These are phyloP conservation scores for Drosophila arizonae DNA, from an alignment of 1,140 invertebrate species.

Conservation along the genomic window DNA sequence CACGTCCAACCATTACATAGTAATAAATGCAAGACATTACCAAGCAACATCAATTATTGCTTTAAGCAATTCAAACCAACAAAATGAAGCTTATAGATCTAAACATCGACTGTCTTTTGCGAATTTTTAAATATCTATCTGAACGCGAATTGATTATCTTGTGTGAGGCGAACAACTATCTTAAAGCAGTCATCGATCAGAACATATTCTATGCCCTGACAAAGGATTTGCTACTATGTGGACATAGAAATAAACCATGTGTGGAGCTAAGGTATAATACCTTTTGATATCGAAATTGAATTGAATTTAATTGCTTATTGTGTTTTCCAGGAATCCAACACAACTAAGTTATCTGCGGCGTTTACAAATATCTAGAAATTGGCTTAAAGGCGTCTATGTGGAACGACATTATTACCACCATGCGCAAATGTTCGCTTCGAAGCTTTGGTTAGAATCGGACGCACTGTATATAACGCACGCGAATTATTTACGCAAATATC, in stretches of 20 bases:
- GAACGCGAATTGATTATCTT: slow-evolving; percentile 62
- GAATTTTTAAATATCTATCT: slow-evolving; percentile 60
- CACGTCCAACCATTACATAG: not conserved
- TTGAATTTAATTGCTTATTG: not conserved
- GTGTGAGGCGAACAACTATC: slow-evolving; percentile 37
- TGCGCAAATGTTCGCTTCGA: slow-evolving; percentile 70
- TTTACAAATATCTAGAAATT: slow-evolving; percentile 64
- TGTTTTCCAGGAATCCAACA: slow-evolving; percentile 44
- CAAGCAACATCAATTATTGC: not conserved
- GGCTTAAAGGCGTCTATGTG: slow-evolving; percentile 64
- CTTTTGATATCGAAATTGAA: not conserved
- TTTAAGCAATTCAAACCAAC: not conserved
- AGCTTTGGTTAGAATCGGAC: slow-evolving; percentile 62
- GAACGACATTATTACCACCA: slow-evolving; percentile 73
- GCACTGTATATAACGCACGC: slow-evolving; percentile 65
- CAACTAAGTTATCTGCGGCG: slow-evolving; percentile 58
- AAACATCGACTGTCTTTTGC: slow-evolving; percentile 65
- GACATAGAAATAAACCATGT: slow-evolving; percentile 53
- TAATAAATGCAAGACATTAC: not conserved
- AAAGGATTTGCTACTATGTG: slow-evolving; percentile 67
- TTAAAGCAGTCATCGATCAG: slow-evolving; percentile 56
- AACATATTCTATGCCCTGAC: slow-evolving; percentile 56
- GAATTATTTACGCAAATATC: slow-evolving; percentile 66
- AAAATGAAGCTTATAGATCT: slow-evolving; percentile 61
- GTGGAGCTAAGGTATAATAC: slow-evolving; percentile 54